A percentile compares a stretch with the other conserved stretches of the same genome.
These are phyloP conservation scores for Andrena dorsata DNA, from an alignment of 2,888 invertebrate species.

Conservation along the genomic window DNA sequence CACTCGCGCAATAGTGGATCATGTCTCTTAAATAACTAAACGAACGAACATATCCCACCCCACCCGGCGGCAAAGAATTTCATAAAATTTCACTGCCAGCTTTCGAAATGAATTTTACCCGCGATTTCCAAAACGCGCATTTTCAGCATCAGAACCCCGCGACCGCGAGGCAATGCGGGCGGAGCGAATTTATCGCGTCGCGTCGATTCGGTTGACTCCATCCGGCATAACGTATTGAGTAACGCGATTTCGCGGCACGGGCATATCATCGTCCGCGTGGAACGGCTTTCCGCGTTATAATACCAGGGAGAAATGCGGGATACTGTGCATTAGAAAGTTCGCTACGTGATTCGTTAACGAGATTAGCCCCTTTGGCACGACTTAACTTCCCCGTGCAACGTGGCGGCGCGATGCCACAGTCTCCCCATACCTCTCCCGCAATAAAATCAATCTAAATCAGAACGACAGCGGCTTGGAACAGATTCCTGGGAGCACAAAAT, in stretches of 20 bases:
- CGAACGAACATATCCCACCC: too few species aligned
- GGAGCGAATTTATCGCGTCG: constrained; percentile 25
- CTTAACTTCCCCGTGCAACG: constrained; percentile 35
- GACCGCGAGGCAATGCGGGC: neutral
- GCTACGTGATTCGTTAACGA: constrained; percentile 67
- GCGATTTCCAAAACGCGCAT: neutral
- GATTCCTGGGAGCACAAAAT: constrained; percentile 19
- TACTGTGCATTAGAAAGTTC: constrained; percentile 53
- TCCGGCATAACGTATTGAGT: constrained; percentile 22
- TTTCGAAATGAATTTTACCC: constrained; percentile 14
- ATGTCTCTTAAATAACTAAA: neutral
- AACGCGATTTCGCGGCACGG: constrained; percentile 11
- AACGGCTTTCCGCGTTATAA: constrained; percentile 18
- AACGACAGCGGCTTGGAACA: constrained; percentile 6
- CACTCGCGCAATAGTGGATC: neutral
- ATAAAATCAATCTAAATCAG: constrained; percentile 60
- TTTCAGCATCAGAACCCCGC: constrained; percentile 7
- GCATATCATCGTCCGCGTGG: neutral
- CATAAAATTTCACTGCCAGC: neutral
- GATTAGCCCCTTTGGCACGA: constrained; percentile 42
- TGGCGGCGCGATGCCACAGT: constrained; percentile 11
- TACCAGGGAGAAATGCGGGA: constrained; percentile 21
- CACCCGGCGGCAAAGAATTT: neutral
- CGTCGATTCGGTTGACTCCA: constrained; percentile 24
- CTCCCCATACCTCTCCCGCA: constrained; percentile 7